Conservation (phyloP, 2,888 invertebrate species). For the Clivina fossor region DNA sequence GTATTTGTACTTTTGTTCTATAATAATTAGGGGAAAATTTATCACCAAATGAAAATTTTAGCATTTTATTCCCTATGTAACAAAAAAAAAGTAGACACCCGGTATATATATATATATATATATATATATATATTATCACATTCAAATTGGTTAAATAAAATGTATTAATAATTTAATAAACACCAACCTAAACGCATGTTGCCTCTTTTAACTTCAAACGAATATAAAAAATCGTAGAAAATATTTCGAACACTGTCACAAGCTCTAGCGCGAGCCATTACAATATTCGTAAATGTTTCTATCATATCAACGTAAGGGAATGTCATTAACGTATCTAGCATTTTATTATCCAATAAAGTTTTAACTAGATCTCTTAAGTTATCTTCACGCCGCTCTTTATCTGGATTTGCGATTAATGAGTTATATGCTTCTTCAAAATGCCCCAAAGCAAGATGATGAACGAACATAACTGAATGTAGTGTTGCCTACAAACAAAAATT, state of each 20-base stretch:
- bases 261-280: constrained; percentile 80
- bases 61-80: too few relatives aligned
- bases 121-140: too few relatives aligned
- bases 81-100: too few relatives aligned
- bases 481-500: constrained; percentile 65
- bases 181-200: constrained; percentile 77
- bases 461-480: constrained; percentile 75
- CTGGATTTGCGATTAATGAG: constrained; percentile 70
- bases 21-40: too few relatives aligned
- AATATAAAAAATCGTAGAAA: constrained; percentile 88
- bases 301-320: constrained; percentile 69
- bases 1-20: too few relatives aligned
- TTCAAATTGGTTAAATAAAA: too few relatives aligned
- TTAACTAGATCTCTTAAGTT: constrained; percentile 75
- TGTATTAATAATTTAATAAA: constrained; percentile 7
- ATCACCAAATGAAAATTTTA: too few relatives aligned
- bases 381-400: constrained; percentile 67
- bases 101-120: too few relatives aligned
- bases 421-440: constrained; percentile 74
- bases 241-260: constrained; percentile 77
- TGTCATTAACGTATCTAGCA: constrained; percentile 64
- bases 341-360: constrained; percentile 67
- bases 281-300: constrained; percentile 70
- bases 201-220: constrained; percentile 78
- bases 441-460: constrained; percentile 70